Percentiles rank a stretch among this genome's conserved stretches.
These are phyloP conservation scores for Hippopotamyrus pictus DNA, from an alignment of 2,797 vertebrate genomes.

Conservation along the genomic window DNA sequence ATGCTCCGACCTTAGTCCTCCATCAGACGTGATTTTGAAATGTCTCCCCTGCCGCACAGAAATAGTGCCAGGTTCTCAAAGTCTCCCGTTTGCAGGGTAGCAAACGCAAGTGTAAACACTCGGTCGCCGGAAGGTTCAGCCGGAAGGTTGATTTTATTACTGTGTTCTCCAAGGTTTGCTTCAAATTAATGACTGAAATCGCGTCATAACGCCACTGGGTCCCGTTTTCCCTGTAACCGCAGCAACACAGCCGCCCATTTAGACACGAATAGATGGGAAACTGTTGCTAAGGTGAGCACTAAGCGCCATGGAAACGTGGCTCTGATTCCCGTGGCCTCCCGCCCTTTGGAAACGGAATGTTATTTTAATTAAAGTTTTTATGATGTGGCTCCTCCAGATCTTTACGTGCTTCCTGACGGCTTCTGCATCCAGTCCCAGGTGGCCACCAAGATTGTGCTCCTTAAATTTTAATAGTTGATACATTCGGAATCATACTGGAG, in stretches of 20 bases:
- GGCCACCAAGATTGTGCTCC: background rate
- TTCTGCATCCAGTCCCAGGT: background rate
- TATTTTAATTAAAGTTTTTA: slow-evolving; percentile 21
- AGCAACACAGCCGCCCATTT: slow-evolving; percentile 31
- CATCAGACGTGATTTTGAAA: background rate
- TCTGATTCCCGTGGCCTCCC: background rate
- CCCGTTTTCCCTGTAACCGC: slow-evolving; percentile 27
- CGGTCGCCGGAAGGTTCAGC: too few relatives aligned
- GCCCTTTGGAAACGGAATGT: slow-evolving; percentile 13
- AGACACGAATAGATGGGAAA: slow-evolving; percentile 38
- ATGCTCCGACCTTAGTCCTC: background rate
- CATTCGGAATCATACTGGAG: background rate
- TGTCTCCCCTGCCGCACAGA: background rate
- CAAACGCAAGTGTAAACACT: background rate
- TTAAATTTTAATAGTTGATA: background rate
- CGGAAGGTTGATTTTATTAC: background rate
- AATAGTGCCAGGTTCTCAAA: background rate
- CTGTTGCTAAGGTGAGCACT: slow-evolving; percentile 58
- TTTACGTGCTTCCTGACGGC: background rate
- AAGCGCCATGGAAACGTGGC: slow-evolving; percentile 32
- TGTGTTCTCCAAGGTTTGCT: background rate
- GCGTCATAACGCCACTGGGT: slow-evolving; percentile 14
- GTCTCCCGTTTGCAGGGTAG: background rate
- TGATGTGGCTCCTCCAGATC: background rate
- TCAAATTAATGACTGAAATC: slow-evolving; percentile 13